Percentiles rank a stretch among this genome's conserved stretches.
Conservation (phyloP, 2,888 invertebrate genomes). For the Callyntrura guangdongensis region DNA sequence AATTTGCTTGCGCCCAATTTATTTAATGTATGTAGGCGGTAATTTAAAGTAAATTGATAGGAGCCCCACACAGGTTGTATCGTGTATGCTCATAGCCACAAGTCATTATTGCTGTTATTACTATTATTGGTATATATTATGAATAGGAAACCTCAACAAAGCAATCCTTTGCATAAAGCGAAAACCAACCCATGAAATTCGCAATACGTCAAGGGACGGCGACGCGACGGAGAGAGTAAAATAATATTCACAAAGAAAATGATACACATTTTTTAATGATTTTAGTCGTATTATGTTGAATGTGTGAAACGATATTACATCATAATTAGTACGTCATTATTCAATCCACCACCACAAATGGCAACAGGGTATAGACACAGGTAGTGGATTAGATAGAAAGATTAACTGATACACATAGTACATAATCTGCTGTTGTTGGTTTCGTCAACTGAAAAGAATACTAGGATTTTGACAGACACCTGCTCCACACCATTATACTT, state of each 20-base stretch:
- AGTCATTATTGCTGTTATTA: neutral
- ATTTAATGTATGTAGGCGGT: too few species aligned
- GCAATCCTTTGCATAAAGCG: too few species aligned
- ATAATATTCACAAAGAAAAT: neutral
- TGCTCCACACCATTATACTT: neutral
- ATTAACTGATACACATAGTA: conserved; percentile 1
- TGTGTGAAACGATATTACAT: neutral
- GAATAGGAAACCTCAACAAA: too few species aligned
- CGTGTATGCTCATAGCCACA: too few species aligned
- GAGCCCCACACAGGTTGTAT: too few species aligned
- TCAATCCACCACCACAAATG: conserved; percentile 11
- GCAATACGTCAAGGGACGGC: neutral
- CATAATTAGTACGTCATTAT: conserved; percentile 1
- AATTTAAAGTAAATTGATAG: too few species aligned
- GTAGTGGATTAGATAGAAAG: neutral
- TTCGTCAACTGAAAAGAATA: conserved; percentile 44
- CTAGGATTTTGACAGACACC: too few species aligned
- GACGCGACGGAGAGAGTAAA: neutral
- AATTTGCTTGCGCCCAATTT: too few species aligned
- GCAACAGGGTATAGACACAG: neutral
- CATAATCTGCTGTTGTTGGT: neutral
- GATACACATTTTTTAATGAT: neutral
- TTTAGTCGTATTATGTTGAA: neutral
- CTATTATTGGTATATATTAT: neutral
- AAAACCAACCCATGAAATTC: too few species aligned